Base-by-base conservation (phyloP, 2,113 vertebrate genomes). In the Semicossyphus pulcher region DNA sequence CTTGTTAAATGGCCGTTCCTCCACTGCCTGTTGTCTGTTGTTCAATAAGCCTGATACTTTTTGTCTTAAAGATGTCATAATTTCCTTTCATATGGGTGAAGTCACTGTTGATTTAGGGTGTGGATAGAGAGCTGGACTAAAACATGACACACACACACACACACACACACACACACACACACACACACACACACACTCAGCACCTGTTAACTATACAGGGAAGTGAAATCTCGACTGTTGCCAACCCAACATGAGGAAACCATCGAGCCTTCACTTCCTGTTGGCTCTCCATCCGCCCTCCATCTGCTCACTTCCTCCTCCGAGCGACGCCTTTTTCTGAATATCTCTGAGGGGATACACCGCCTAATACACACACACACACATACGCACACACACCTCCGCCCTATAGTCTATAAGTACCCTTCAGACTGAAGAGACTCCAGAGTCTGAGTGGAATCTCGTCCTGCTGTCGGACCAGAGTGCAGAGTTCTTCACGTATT, bases 181-280 rank as follows among this genome's bases (percentile, higher is more conserved):
- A 23, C 42, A 37, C 11, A 10, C 25, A 41, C 29, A 39, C 16
- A 57, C 25, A 58, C 64, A 77, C 41, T 34, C 52, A 65, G 31
- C 76, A 83, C 78, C 49, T 86, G 86, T 72, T 68, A 67, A 56
- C 67, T 48, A n/a, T 44, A 20, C 26, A 49, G 54, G 82, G 81
- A 85, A 85, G 72, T 84, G 77, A 88, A 84, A 76, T 69, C 36
- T 45, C 41, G 25, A 59, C 32, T 36, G 69, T 44, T 80, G 86
- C 84, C 88, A 87, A 70, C 59, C 59, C 72, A 72, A 72, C 88
- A 87, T 83, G 83, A 81, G 86, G 86, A 88, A 89, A 87, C 70
- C 80, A 87, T 80, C n/a, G 9, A 76, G 76, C 51, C 75, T 52
- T 21, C 42, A 78, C 81, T 90, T 89, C 88, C 88, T 89, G 81